Evolutionary conservation across 2,797 vertebrate genomes (phyloP).

Genomic region (Bovichtus variegatus): DNA sequence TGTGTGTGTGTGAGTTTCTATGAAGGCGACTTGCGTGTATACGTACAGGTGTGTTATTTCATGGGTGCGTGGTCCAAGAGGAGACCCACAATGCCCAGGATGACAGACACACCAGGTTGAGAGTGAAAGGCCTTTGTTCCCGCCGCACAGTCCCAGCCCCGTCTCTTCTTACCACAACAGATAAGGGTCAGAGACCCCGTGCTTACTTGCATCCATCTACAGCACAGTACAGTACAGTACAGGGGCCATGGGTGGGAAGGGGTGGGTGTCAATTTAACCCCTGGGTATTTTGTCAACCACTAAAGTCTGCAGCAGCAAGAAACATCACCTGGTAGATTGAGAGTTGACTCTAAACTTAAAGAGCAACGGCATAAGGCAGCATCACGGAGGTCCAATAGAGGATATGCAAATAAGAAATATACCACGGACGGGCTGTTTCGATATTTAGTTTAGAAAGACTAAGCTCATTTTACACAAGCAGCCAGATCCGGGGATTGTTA

Average conservation of each 20-base stretch:
- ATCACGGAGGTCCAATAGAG: neutral
- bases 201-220: constrained; percentile 9
- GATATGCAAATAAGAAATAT: neutral
- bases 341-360: too few species aligned
- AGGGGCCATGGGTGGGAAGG: constrained; percentile 27
- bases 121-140: constrained; percentile 69
- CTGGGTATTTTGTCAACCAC: neutral
- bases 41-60: constrained; percentile 44
- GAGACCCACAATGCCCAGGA: constrained; percentile 42
- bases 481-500: too few species aligned
- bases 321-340: neutral
- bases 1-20: neutral
- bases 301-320: neutral
- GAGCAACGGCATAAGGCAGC: constrained; percentile 13
- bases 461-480: too few species aligned
- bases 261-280: constrained; percentile 16
- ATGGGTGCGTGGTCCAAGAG: constrained; percentile 32
- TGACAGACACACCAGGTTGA: constrained; percentile 59
- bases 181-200: constrained; percentile 32
- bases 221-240: neutral
- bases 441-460: too few species aligned
- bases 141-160: neutral
- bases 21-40: neutral
- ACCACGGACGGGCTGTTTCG: neutral
- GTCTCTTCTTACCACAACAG: constrained; percentile 62